phyloP scores from a whole-genome alignment of 2,888 invertebrate species.

The Alviniconcha strummeri region DNA sequence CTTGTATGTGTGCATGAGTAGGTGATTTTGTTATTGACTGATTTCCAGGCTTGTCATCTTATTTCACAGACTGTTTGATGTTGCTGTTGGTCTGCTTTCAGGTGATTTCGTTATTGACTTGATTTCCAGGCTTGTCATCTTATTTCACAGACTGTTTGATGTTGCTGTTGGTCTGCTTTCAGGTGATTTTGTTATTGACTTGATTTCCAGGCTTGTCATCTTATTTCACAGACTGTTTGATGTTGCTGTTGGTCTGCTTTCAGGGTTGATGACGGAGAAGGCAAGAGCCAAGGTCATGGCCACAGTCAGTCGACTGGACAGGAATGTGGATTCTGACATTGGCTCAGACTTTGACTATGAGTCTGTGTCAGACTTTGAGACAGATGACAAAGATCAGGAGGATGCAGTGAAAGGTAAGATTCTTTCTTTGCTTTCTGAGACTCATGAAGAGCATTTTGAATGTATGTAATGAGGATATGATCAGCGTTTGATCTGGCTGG shows the following conservation, averaged over 20 bases:
- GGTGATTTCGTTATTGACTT: too few relatives aligned
- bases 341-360: background rate
- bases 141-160: background rate
- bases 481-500: too few relatives aligned
- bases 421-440: too few relatives aligned
- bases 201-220: background rate
- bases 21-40: too few relatives aligned
- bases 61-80: background rate
- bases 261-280: slow-evolving; percentile 9
- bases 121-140: background rate
- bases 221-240: background rate
- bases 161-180: background rate
- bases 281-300: slow-evolving; percentile 6
- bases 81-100: background rate
- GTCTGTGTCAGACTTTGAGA: background rate
- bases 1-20: too few relatives aligned
- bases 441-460: too few relatives aligned
- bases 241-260: background rate
- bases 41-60: background rate
- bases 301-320: slow-evolving; percentile 3
- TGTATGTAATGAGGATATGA: too few relatives aligned
- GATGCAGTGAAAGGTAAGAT: background rate
- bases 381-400: background rate
- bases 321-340: slow-evolving; percentile 14
- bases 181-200: too few relatives aligned